Evolutionary conservation across 2,888 invertebrate species (phyloP), one percentile per base, ranked within the genome.

Genomic region (Drosophila flavopinicola): DNA sequence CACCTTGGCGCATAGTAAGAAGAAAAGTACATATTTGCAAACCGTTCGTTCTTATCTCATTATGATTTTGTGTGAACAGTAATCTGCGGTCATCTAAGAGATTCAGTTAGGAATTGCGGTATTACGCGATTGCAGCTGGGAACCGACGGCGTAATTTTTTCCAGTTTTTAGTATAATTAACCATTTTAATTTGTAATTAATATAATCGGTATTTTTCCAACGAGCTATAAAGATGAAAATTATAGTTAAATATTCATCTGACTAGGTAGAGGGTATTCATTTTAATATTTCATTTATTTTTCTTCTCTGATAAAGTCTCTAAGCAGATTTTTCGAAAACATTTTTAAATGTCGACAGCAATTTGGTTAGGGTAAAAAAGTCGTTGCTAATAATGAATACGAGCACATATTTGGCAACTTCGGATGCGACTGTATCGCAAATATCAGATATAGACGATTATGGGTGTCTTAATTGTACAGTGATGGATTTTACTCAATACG

Each of bases 401-500:
- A 64, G 49, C 13, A 25, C n/a, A 10, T 25, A 37, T 33, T 20
- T 17, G 7, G 41, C 25, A 32, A 51, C 45, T 2, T 13, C 52
- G 29, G 33, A 64, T n/a, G n/a, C 29, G 5, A 25, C 35, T n/a
- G n/a, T n/a, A 10, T 3, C 17, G 1, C 1, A 29, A 0, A 15
- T 30, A 13, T 24, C 38, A 2, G 58, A 60, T 17, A 10, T 48
- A 0, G 49, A 56, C 13, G 66, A 73, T 33, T 38, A 44, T 24
- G 74, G 60, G 5, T 85, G 82, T 17, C 47, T 48, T 87, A 93
- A 94, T 86, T 93, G 94, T 77, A 92, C 92, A 5, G 92, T 93
- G 63, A 92, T 93, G n/a, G 93, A 93, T 67, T 94, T 93, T 91
- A 89, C 94, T 32, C 91, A 91, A 84, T 90, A 89, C 66, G 90